Conservation (phyloP, 2,113 vertebrate species). For the Promerops cafer region DNA sequence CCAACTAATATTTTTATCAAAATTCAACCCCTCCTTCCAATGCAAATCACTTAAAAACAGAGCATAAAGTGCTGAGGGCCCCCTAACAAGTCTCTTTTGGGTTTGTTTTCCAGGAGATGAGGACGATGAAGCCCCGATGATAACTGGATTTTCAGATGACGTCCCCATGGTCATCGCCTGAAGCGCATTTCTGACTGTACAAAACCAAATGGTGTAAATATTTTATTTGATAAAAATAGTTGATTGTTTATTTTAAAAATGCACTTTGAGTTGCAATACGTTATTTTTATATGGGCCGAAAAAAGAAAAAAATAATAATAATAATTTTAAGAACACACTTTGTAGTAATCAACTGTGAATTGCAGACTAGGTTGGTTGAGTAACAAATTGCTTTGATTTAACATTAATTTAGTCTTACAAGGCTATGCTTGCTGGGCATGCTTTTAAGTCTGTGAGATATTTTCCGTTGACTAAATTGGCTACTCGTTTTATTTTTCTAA, state of each 20-base stretch:
- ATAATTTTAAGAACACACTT: conserved; percentile 65
- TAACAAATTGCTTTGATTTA: conserved; percentile 65
- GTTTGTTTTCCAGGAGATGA: conserved; percentile 84
- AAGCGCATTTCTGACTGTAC: conserved; percentile 64
- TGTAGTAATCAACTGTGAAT: conserved; percentile 76
- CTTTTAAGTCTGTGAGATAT: conserved; percentile 74
- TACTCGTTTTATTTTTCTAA: conserved; percentile 74
- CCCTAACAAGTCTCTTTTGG: not conserved
- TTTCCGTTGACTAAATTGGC: conserved; percentile 65
- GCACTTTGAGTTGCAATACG: conserved; percentile 86
- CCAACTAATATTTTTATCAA: not conserved
- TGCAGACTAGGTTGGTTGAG: conserved; percentile 68
- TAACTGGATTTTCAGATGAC: conserved; percentile 97
- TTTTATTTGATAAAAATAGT: conserved; percentile 82
- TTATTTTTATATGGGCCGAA: conserved; percentile 86
- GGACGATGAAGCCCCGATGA: conserved; percentile 95
- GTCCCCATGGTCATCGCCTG: conserved; percentile 99
- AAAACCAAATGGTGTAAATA: conserved; percentile 81
- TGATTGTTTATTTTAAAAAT: conserved; percentile 81
- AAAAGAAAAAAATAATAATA: conserved; percentile 23
- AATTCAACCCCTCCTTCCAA: not conserved
- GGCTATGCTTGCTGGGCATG: conserved; percentile 76
- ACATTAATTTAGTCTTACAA: conserved; percentile 67
- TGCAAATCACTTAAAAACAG: not conserved
- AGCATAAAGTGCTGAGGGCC: not conserved